A percentile compares a stretch with the other conserved stretches of the same genome.
phyloP scores from a whole-genome alignment of 2,888 invertebrate genomes.

The Acleris cristana region DNA sequence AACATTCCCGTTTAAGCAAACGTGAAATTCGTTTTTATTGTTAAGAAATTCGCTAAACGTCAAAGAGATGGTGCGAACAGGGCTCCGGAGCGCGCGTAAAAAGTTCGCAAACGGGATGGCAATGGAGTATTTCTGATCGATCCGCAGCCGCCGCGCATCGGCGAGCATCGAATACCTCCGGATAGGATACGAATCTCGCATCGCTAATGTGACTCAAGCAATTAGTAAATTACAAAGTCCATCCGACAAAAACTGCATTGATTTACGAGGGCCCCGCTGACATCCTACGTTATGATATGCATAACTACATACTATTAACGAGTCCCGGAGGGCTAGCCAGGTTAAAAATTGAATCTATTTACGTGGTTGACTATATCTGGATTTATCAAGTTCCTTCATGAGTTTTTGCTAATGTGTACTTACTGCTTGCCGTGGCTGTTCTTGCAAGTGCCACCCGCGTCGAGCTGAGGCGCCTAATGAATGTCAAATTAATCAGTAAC shows the following conservation, averaged over 20 bases:
- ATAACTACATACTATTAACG: constrained; percentile 41
- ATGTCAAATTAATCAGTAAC: constrained; percentile 27
- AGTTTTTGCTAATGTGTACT: constrained; percentile 37
- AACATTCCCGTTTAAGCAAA: constrained; percentile 57
- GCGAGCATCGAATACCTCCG: constrained; percentile 52
- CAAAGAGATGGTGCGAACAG: constrained; percentile 73
- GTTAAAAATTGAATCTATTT: constrained; percentile 39
- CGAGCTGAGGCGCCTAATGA: constrained; percentile 39
- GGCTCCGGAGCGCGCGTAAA: constrained; percentile 69
- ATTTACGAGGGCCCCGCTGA: constrained; percentile 41
- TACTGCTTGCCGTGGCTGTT: constrained; percentile 11
- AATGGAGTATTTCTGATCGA: constrained; percentile 29
- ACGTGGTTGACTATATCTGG: constrained; percentile 32
- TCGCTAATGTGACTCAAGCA: constrained; percentile 55
- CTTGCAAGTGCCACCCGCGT: constrained; percentile 41
- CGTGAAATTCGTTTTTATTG: constrained; percentile 64
- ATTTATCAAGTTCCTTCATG: constrained; percentile 28
- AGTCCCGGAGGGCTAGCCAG: constrained; percentile 5
- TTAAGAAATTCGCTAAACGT: constrained; percentile 68
- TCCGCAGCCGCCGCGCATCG: constrained; percentile 37
- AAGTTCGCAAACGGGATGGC: constrained; percentile 51
- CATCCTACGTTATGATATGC: constrained; percentile 40
- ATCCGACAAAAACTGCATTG: constrained; percentile 53
- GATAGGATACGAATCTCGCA: constrained; percentile 56
- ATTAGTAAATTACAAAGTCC: constrained; percentile 60